Evolutionary conservation across 2,113 vertebrate genomes (phyloP).

Genomic region (Hemibagrus wyckioides): DNA sequence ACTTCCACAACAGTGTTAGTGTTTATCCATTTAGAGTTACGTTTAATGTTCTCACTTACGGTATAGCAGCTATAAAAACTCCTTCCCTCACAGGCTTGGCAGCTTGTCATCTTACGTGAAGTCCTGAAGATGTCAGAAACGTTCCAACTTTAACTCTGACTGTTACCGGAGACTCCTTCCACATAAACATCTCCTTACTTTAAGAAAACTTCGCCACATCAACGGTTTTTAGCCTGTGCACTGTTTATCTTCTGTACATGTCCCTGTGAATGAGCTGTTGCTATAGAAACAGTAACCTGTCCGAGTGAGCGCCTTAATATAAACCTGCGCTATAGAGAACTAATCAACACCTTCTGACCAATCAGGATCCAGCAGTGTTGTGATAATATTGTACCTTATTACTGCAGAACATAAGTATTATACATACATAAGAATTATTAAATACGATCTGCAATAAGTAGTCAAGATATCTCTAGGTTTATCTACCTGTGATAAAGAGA

Average conservation of each 20-base stretch:
- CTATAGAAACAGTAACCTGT: no score
- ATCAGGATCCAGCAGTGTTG: neutral
- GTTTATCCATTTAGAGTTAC: neutral
- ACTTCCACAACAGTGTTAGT: neutral
- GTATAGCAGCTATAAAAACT: no score
- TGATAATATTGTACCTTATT: neutral
- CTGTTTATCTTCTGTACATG: no score
- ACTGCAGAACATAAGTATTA: neutral
- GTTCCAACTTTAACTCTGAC: no score
- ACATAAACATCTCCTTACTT: no score
- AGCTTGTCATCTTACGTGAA: no score
- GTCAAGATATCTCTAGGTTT: neutral
- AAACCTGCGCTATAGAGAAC: neutral
- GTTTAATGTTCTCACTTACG: neutral
- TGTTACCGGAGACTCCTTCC: no score
- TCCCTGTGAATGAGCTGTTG: no score
- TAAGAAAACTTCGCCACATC: no score
- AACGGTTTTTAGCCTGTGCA: no score
- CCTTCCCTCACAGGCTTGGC: neutral
- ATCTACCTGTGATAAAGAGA: neutral
- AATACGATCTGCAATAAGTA: neutral
- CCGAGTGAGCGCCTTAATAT: no score
- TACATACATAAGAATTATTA: neutral
- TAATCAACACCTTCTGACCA: neutral
- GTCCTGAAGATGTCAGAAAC: no score